Base-by-base conservation (phyloP, 2,888 invertebrate genomes). In the Sminthurides aquaticus region DNA sequence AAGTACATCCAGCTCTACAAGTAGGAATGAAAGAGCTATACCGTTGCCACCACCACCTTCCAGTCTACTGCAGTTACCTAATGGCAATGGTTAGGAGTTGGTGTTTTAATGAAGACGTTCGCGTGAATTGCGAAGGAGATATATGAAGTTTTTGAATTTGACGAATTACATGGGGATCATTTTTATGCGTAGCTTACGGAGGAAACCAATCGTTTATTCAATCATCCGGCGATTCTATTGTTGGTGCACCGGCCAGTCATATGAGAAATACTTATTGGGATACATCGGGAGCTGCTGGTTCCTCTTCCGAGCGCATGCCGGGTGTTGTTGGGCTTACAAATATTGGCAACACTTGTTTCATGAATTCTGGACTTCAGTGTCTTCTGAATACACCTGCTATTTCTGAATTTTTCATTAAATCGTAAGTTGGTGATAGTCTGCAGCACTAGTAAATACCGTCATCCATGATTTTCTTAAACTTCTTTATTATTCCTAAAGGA, bases 291-390 rank as follows among this genome's bases (percentile, higher is more conserved):
- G 52, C 8, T 52, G 43, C 60, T 3, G 58, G 8, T 34, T 66
- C 55, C 57, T 34, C 11, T 20, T 5, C 52, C 28, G 64, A 67
- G 61, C 58, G 70, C 64, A 15, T 60, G 60, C 70, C 74, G 58
- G 67, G 72, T 75, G 82, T 83, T 54, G 84, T 84, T 73, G 84
- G 83, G 29, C 78, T 84, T 62, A 78, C 79, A 15, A 84, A 84
- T 74, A 77, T 83, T 57, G 84, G 84, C 60, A 83, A 83, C 74
- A 83, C 83, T 1, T 83, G 83, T 71, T 84, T 83, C 74, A 83
- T 83, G 83, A 82, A 82, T 71, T 81, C 83, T 24, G 83, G 83
- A 8, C 77, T 83, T 56, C 84, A 83, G 76, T 83, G 83, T 76
- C 78, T 84, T 49, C 79, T 82, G 34, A 82, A 82, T 49, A 82